phyloP scores from a whole-genome alignment of 1,140 invertebrate genomes.

The Drosophila cardini region DNA sequence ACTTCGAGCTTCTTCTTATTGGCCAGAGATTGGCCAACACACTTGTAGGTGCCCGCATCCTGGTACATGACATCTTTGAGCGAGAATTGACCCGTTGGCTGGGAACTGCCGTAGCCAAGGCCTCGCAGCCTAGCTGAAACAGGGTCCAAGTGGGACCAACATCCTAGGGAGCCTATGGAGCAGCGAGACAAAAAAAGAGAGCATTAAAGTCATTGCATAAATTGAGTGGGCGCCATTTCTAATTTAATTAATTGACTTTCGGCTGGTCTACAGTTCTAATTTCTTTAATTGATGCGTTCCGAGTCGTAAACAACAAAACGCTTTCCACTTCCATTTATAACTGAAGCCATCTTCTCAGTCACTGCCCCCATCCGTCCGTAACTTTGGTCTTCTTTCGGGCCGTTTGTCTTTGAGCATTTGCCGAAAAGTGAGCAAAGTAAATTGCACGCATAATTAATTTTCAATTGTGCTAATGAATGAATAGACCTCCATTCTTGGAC shows the following conservation, averaged over 20 bases:
- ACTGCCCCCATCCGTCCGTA: neutral
- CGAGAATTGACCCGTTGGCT: conserved; percentile 87
- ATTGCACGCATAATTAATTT: conserved; percentile 83
- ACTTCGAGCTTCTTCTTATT: conserved; percentile 85
- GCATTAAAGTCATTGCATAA: conserved; percentile 64
- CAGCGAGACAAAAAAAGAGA: neutral
- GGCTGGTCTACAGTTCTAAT: conserved; percentile 66
- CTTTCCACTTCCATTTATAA: conserved; percentile 2
- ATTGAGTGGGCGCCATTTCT: conserved; percentile 37
- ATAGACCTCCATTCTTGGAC: conserved; percentile 25
- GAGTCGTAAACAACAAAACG: conserved; percentile 28
- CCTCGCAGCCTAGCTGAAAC: conserved; percentile 87
- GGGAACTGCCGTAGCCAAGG: conserved; percentile 87
- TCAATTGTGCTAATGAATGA: conserved; percentile 81
- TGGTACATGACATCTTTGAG: conserved; percentile 91
- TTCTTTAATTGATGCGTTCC: conserved; percentile 78
- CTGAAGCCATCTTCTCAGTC: neutral
- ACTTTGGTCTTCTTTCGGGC: neutral
- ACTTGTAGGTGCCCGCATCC: conserved; percentile 91
- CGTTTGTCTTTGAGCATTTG: conserved; percentile 41
- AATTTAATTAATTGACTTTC: conserved; percentile 80
- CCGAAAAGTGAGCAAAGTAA: conserved; percentile 71
- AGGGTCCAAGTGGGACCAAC: conserved; percentile 86
- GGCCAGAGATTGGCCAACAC: conserved; percentile 88
- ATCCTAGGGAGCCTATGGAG: conserved; percentile 85